Percentiles rank a stretch among this genome's conserved stretches.
Conservation (phyloP, 2,113 vertebrate species). For the Ciconia stormi region DNA sequence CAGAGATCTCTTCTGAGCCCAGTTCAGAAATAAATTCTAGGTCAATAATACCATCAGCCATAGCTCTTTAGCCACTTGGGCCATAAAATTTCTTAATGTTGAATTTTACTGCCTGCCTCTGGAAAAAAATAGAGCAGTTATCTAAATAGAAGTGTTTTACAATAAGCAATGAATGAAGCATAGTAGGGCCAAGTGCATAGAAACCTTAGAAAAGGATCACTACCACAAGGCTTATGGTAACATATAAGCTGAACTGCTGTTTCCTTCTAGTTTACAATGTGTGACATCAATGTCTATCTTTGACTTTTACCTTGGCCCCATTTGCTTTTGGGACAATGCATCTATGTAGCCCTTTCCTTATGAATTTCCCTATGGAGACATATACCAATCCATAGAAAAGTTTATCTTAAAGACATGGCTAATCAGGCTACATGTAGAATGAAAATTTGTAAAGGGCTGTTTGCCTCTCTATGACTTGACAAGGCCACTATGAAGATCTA, state of each 20-base stretch:
- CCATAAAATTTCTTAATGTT: neutral
- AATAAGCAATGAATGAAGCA: neutral
- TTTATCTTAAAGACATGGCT: neutral
- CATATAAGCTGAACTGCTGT: neutral
- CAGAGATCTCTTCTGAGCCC: neutral
- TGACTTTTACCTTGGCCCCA: neutral
- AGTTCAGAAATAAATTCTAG: neutral
- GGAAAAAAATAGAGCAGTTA: neutral
- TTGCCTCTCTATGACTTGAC: neutral
- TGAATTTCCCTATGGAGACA: neutral
- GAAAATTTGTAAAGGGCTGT: neutral
- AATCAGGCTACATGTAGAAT: neutral
- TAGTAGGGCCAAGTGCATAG: neutral
- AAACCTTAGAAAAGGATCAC: neutral
- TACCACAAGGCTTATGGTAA: accelerated
- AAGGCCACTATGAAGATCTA: neutral
- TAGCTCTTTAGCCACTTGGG: neutral
- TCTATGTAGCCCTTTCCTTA: neutral
- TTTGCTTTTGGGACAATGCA: neutral
- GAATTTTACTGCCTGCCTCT: neutral
- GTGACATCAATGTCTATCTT: neutral
- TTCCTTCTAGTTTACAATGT: neutral
- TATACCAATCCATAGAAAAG: neutral
- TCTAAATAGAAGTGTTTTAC: neutral
- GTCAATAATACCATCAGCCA: neutral